phyloP scores from a whole-genome alignment of 2,113 vertebrate genomes.

The Saguinus imperator region DNA sequence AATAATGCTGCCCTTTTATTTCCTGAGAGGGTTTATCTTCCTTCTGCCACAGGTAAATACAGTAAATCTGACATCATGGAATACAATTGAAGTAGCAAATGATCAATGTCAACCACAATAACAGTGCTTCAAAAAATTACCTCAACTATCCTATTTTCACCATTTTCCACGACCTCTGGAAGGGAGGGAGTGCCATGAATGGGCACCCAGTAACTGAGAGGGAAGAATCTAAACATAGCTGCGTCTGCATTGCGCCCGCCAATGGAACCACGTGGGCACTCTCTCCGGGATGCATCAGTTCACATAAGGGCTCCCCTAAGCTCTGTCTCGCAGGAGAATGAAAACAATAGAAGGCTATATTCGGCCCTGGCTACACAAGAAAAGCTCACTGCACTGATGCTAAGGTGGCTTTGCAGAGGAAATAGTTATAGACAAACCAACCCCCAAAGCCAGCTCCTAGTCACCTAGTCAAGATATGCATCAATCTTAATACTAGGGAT shows the following conservation, averaged over 20 bases:
- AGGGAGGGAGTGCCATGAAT: rapidly evolving
- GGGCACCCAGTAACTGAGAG: not conserved
- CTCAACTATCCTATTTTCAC: not conserved
- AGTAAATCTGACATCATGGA: not conserved
- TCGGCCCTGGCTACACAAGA: slow-evolving; percentile 2
- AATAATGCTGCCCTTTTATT: not conserved
- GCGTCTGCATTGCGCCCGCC: rapidly evolving
- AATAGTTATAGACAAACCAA: not conserved
- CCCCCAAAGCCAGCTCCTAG: not conserved
- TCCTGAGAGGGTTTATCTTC: not conserved
- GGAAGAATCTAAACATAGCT: not conserved
- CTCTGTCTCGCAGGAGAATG: not conserved
- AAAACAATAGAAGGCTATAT: slow-evolving; percentile 46
- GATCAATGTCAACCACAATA: not conserved
- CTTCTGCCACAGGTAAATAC: not conserved
- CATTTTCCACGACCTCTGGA: not conserved
- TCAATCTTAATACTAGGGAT: not conserved
- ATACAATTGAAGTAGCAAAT: not conserved
- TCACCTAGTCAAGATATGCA: not conserved
- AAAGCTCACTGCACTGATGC: not conserved
- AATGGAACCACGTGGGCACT: rapidly evolving
- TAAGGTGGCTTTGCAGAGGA: not conserved
- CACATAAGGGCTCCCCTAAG: not conserved
- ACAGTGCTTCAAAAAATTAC: not conserved
- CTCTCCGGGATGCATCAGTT: not conserved